Percentiles rank a stretch among this genome's conserved stretches.
phyloP scores from a whole-genome alignment of 2,888 invertebrate species.

The Patella depressa region DNA sequence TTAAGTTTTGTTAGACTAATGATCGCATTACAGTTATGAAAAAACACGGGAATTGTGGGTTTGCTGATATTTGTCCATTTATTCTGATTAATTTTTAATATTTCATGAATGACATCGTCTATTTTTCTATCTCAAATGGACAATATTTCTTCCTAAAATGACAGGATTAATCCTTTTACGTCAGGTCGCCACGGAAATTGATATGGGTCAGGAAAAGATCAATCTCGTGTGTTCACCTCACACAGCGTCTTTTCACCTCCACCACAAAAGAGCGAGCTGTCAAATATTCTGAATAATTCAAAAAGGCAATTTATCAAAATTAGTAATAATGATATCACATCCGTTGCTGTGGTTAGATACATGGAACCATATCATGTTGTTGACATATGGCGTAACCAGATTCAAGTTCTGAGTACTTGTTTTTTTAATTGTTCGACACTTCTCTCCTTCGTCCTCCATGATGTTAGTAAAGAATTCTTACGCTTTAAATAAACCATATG shows the following conservation, averaged over 20 bases:
- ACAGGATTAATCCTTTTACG: conserved; percentile 7
- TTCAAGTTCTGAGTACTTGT: too few species aligned
- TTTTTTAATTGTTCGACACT: too few species aligned
- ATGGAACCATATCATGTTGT: neutral
- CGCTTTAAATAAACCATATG: too few species aligned
- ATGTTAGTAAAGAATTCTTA: too few species aligned
- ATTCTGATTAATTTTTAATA: conserved; percentile 12
- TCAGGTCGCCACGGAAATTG: conserved; percentile 10
- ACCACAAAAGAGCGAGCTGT: conserved; percentile 12
- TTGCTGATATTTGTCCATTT: neutral
- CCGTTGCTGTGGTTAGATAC: neutral
- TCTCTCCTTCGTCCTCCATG: too few species aligned
- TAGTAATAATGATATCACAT: neutral
- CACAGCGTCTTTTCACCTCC: conserved; percentile 5
- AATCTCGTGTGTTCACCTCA: conserved; percentile 9
- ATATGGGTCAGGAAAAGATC: conserved; percentile 9
- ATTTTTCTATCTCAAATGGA: conserved; percentile 3
- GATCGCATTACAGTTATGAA: neutral
- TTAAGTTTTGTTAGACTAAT: conserved; percentile 4
- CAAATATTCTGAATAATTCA: conserved; percentile 10
- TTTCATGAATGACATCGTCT: conserved; percentile 6
- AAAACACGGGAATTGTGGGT: too few species aligned
- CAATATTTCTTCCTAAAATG: conserved; percentile 9
- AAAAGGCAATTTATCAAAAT: conserved; percentile 10
- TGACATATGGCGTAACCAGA: neutral